Conservation (phyloP, 2,797 vertebrate genomes). For the Hydrophis major region DNA sequence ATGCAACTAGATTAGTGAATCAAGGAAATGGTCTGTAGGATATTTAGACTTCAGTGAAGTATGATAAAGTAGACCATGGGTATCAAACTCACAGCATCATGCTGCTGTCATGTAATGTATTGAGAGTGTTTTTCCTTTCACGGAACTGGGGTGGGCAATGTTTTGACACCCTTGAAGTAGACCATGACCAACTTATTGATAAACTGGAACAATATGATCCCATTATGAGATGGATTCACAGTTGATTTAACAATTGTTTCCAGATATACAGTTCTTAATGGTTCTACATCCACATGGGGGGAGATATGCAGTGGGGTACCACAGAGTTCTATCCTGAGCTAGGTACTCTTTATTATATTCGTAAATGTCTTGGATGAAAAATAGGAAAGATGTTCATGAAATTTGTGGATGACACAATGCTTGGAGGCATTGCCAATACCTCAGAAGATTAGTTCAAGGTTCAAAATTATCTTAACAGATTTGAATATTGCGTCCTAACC, state of each 20-base stretch:
- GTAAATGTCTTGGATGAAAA: neutral
- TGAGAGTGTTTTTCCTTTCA: too few relatives aligned
- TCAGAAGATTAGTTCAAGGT: neutral
- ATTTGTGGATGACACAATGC: neutral
- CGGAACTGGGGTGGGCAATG: too few relatives aligned
- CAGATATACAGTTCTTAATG: neutral
- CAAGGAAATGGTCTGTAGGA: neutral
- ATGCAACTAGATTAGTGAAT: neutral
- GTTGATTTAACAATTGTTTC: neutral
- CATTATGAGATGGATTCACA: neutral
- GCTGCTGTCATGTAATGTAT: too few relatives aligned
- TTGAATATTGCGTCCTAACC: neutral
- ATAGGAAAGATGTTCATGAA: neutral
- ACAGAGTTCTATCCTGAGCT: neutral
- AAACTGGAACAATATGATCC: neutral
- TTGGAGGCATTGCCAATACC: neutral
- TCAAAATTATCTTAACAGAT: neutral
- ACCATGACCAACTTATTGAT: neutral
- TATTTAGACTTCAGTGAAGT: neutral
- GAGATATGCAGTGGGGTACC: neutral
- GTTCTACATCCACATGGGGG: neutral
- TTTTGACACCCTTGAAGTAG: neutral
- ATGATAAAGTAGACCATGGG: neutral
- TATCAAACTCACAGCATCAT: too few relatives aligned
- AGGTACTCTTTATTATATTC: neutral